Evolutionary conservation across 1,140 invertebrate species (phyloP).

Genomic region (Rhagoletis pomonella): DNA sequence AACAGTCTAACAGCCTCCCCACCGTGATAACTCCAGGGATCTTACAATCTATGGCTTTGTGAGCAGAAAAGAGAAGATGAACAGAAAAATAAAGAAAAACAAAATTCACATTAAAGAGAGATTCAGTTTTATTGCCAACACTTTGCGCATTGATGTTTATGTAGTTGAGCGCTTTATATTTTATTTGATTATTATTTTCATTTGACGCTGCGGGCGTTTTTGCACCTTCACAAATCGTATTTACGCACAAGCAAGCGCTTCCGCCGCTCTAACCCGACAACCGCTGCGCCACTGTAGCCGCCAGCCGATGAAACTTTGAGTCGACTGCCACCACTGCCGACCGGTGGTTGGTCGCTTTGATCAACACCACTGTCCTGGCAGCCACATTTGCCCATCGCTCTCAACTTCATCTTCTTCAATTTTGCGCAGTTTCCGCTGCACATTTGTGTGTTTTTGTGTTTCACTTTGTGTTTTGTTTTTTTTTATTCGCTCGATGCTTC

Average conservation of each 20-base stretch:
- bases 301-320: background rate
- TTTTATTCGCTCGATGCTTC: background rate
- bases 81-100: background rate
- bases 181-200: slow-evolving; percentile 51
- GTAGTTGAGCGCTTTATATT: background rate
- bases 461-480: background rate
- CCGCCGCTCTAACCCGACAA: background rate
- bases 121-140: slow-evolving; percentile 30
- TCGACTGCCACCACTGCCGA: too few species aligned
- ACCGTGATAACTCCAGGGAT: background rate
- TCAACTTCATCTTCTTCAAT: background rate
- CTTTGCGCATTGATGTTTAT: background rate
- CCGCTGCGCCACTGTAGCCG: background rate
- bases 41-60: background rate
- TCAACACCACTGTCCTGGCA: background rate
- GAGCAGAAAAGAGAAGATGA: background rate
- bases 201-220: slow-evolving; percentile 30
- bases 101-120: background rate
- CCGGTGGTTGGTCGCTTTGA: background rate
- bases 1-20: background rate
- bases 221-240: slow-evolving; percentile 25
- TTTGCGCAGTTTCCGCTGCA: slow-evolving; percentile 5
- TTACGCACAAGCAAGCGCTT: slow-evolving; percentile 15
- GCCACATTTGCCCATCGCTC: background rate
- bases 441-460: background rate